Evolutionary conservation across 35 echinoderm and acorn worm genomes (phyloP).

Genomic region (Strongylocentrotus purpuratus): DNA sequence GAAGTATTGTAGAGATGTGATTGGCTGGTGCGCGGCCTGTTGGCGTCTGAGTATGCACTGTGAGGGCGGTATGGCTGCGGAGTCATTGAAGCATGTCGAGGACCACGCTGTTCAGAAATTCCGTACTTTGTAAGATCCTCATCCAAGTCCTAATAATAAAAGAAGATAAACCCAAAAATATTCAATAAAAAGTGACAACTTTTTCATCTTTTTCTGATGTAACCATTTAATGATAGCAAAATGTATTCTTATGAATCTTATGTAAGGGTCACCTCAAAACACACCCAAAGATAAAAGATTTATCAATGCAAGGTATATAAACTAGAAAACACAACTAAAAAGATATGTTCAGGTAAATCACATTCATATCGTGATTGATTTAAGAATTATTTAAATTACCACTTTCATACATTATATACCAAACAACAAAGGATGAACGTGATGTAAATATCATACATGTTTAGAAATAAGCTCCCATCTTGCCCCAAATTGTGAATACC

Average conservation of each 20-base stretch:
- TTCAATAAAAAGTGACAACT: background rate
- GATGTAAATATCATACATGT: background rate
- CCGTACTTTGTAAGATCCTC: constrained; percentile 37
- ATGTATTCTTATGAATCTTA: background rate
- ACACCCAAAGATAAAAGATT: background rate
- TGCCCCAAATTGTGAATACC: background rate
- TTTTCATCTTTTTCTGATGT: background rate
- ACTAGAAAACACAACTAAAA: background rate
- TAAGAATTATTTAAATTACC: background rate
- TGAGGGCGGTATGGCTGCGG: constrained; percentile 19
- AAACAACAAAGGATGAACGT: background rate
- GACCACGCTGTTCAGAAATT: background rate
- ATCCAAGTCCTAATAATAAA: background rate
- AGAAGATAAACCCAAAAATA: background rate
- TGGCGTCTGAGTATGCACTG: constrained; percentile 9
- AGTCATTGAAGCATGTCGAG: background rate
- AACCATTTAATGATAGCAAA: background rate
- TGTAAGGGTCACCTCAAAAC: background rate
- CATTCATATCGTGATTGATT: background rate
- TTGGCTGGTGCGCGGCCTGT: constrained; percentile 42
- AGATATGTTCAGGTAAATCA: background rate
- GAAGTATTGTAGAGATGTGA: background rate
- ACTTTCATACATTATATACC: background rate
- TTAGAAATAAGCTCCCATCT: background rate
- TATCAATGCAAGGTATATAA: background rate